Conservation (phyloP, 2,113 vertebrate species). For the Dinomys branickii region DNA sequence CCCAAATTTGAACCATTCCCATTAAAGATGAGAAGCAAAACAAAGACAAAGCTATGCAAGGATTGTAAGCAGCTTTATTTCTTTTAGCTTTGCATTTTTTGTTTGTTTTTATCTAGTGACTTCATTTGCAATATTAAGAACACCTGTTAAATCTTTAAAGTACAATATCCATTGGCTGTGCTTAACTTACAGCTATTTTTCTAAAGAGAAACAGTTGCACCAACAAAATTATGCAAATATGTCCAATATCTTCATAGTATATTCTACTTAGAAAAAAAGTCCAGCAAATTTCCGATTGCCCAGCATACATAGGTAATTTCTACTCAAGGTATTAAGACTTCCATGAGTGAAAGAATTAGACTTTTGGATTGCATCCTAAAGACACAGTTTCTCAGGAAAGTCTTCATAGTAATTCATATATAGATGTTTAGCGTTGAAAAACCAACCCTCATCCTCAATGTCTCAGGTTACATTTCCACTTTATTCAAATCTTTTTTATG, state of each 20-base stretch:
- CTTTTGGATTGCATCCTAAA: not conserved
- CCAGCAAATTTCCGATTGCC: not conserved
- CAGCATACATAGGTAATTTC: not conserved
- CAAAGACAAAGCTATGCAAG: not conserved
- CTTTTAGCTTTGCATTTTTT: not conserved
- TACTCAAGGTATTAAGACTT: not conserved
- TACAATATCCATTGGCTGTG: not conserved
- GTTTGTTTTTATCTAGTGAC: not conserved
- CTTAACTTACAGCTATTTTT: not conserved
- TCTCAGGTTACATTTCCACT: not conserved
- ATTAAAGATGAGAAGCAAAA: not conserved
- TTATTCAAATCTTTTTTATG: not conserved
- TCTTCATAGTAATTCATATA: not conserved
- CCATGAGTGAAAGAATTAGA: slow-evolving; percentile 15
- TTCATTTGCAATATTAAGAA: not conserved
- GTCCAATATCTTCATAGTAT: not conserved
- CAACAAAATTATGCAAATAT: not conserved
- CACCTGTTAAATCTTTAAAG: not conserved
- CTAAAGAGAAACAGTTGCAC: not conserved
- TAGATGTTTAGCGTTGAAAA: not conserved
- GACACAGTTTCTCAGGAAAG: not conserved
- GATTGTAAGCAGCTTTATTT: not conserved
- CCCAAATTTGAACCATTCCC: not conserved
- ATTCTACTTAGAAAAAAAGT: not conserved
- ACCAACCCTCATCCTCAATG: not conserved